Evolutionary conservation across 1,140 invertebrate species (phyloP).

Genomic region (Drosophila athabasca): DNA sequence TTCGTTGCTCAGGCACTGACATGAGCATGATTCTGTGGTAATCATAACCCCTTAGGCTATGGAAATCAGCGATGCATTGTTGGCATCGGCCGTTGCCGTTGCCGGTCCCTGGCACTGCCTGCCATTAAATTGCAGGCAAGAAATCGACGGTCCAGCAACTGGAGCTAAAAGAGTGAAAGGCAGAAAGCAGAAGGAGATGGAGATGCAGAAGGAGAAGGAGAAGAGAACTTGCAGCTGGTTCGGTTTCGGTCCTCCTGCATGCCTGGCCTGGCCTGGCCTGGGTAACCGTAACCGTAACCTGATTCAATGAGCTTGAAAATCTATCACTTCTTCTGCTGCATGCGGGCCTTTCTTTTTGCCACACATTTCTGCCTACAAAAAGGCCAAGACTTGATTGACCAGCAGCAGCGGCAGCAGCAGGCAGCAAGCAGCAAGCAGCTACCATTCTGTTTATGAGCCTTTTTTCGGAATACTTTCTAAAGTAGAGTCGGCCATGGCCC

Average conservation of each 20-base stretch:
- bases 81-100: too few relatives aligned
- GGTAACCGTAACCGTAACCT: conserved; percentile 46
- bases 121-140: conserved; percentile 10
- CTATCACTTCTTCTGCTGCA: conserved; percentile 30
- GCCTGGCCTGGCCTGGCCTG: conserved; percentile 30
- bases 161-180: conserved; percentile 57
- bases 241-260: conserved; percentile 8
- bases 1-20: conserved; percentile 53
- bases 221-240: conserved; percentile 25
- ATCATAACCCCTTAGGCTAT: conserved; percentile 21
- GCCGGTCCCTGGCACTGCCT: too few relatives aligned
- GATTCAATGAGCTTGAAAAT: conserved; percentile 59
- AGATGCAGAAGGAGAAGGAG: too few relatives aligned
- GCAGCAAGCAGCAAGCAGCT: conserved; percentile 33
- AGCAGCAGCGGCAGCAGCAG: conserved; percentile 34
- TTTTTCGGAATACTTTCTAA: conserved; percentile 63
- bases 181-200: neutral
- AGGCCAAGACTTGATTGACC: conserved; percentile 54
- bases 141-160: conserved; percentile 41
- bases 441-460: conserved; percentile 17
- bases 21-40: conserved; percentile 1
- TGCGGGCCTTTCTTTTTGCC: conserved; percentile 54
- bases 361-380: conserved; percentile 23
- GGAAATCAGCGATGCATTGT: conserved; percentile 41
- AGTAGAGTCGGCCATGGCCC: conserved; percentile 34